Base-by-base conservation (phyloP, 35 echinoderm and acorn worm species). In the Apostichopus parvimensis region DNA sequence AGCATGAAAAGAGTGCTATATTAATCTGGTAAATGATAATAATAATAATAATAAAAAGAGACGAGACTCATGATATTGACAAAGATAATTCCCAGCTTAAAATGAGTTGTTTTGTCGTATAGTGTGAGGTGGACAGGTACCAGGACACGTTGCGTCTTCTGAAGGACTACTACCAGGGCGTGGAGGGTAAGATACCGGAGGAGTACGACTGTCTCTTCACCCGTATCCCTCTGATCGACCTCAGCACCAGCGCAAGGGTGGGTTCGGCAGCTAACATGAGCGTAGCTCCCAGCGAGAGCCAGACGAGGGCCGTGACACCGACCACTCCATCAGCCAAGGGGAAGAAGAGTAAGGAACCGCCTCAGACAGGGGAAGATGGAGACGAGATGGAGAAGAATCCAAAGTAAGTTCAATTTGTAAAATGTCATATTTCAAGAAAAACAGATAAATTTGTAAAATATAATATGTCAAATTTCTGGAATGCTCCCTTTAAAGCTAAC, bases 131-230 rank as follows among this genome's bases (percentile, higher is more conserved):
- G 13, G 97, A 99, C 70, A 95, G 95, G 9, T 99, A 99, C 89
- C 97, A 99, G 76, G 92, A 96, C 80, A 99, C 95, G 20, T 87
- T 99, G 4, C 95, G 95, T 20, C 95, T 99, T 60, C 90, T 99
- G 28, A 96, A 95, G 62, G 97, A 99, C 52, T 99, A 99, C 91
- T 99, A 96, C 93, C 91, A 94, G 64, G 95, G 94, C 22, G 93
- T 99, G 93, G 97, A 99, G 73, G 97, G 97, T 79, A 99, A 99
- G 89, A 95, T 96, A 34, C 97, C 97, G 2, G 95, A 96, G 34
- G 97, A 96, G 53, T 88, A 92, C 62, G 95, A 96, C 60, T 54
- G 65, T 25, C 78, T 57, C 78, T 99, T 80, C 61, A 91, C 92
- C 58, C 93, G 97, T 7, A 95, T 99, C 58, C 97, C 97, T 0